phyloP scores from a whole-genome alignment of 2,888 invertebrate species.

The Furcula furcula region DNA sequence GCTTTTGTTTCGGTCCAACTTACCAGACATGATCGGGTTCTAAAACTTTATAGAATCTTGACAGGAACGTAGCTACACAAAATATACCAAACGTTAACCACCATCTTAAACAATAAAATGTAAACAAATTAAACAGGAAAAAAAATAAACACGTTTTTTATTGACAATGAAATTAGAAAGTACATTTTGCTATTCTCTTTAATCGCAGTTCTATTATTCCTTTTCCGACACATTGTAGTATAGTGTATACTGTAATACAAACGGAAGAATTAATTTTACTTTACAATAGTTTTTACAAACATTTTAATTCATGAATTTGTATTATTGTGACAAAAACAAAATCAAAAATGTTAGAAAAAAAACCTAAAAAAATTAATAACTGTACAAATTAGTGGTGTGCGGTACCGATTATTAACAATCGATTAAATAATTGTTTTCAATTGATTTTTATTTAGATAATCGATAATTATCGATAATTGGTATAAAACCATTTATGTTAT shows the following conservation, averaged over 20 bases:
- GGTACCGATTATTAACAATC: no score
- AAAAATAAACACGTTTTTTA: background rate
- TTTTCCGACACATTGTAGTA: constrained; percentile 2
- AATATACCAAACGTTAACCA: constrained; percentile 86
- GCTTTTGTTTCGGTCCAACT: constrained; percentile 43
- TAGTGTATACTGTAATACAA: no score
- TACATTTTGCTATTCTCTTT: constrained; percentile 25
- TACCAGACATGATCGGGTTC: constrained; percentile 98
- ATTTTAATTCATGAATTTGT: constrained; percentile 17
- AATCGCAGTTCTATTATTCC: constrained; percentile 2
- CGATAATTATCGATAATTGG: no score
- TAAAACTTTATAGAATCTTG: constrained; percentile 93
- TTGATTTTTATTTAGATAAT: no score
- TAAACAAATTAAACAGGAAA: no score
- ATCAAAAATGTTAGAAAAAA: no score
- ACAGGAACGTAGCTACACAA: constrained; percentile 85
- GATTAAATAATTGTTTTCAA: no score
- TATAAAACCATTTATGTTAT: no score
- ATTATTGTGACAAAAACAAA: no score
- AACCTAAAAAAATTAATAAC: no score
- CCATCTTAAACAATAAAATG: constrained; percentile 60
- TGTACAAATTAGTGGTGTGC: no score
- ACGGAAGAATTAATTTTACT: no score
- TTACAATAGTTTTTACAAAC: background rate
- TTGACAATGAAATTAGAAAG: constrained; percentile 14